A percentile compares a stretch with the other conserved stretches of the same genome.
phyloP scores from a whole-genome alignment of 2,113 vertebrate species.

The Prinia subflava region DNA sequence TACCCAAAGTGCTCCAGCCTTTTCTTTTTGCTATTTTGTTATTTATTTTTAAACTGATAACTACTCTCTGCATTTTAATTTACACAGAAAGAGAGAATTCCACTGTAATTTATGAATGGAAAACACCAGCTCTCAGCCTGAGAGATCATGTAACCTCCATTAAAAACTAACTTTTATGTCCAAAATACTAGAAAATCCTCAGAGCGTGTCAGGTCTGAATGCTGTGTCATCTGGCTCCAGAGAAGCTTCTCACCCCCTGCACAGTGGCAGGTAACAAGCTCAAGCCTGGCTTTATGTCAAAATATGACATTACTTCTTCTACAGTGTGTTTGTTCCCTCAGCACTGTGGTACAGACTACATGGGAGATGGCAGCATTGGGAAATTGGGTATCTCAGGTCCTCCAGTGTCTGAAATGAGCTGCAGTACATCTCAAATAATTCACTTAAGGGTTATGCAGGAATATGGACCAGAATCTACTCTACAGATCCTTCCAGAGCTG shows the following conservation, averaged over 20 bases:
- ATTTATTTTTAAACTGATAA: neutral
- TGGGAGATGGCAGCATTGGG: neutral
- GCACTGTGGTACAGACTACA: neutral
- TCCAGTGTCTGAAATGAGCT: neutral
- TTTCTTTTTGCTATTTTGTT: neutral
- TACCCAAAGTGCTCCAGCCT: neutral
- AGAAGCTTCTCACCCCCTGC: accelerated
- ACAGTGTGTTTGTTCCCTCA: neutral
- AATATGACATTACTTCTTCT: neutral
- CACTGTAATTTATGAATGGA: neutral
- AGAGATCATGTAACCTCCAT: neutral
- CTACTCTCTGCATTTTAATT: neutral
- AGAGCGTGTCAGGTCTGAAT: neutral
- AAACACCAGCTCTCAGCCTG: neutral
- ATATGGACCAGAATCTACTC: neutral
- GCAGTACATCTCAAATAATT: neutral
- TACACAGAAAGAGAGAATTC: neutral
- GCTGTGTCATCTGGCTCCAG: neutral
- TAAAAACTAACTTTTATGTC: neutral
- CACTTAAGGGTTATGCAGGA: neutral
- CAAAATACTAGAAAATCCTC: neutral
- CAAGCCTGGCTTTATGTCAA: neutral
- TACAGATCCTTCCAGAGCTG: neutral
- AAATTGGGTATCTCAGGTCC: neutral
- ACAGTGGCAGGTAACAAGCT: neutral